phyloP scores from a whole-genome alignment of 2,797 vertebrate genomes.

The Pangasius djambal region DNA sequence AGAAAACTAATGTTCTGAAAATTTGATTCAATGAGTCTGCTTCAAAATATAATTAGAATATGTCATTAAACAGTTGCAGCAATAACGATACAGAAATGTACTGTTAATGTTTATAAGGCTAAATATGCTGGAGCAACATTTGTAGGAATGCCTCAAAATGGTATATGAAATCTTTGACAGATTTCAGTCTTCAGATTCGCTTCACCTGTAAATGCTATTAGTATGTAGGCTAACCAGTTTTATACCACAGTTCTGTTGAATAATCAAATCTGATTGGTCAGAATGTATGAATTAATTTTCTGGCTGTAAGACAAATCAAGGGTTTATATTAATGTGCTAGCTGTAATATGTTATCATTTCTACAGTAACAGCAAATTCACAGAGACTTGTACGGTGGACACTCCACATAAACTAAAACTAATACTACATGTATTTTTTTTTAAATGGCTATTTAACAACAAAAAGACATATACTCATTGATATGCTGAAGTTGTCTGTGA shows the following conservation, averaged over 20 bases:
- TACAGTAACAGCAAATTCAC: too few relatives aligned
- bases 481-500: too few relatives aligned
- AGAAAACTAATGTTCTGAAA: neutral
- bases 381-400: too few relatives aligned
- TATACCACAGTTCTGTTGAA: neutral
- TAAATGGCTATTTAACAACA: too few relatives aligned
- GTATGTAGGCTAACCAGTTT: neutral
- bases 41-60: neutral
- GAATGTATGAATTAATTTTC: neutral
- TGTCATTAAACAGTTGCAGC: neutral
- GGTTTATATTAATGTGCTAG: too few relatives aligned
- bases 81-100: neutral
- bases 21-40: neutral
- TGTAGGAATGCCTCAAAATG: neutral
- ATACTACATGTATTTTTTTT: neutral
- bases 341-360: too few relatives aligned
- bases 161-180: neutral
- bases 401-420: neutral
- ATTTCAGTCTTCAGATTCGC: neutral
- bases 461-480: too few relatives aligned
- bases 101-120: neutral
- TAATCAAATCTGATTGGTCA: neutral
- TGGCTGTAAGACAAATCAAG: neutral
- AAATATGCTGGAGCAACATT: neutral
- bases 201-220: neutral